phyloP scores from a whole-genome alignment of 1,140 invertebrate genomes.

The Ctenoplectra terminalis region DNA sequence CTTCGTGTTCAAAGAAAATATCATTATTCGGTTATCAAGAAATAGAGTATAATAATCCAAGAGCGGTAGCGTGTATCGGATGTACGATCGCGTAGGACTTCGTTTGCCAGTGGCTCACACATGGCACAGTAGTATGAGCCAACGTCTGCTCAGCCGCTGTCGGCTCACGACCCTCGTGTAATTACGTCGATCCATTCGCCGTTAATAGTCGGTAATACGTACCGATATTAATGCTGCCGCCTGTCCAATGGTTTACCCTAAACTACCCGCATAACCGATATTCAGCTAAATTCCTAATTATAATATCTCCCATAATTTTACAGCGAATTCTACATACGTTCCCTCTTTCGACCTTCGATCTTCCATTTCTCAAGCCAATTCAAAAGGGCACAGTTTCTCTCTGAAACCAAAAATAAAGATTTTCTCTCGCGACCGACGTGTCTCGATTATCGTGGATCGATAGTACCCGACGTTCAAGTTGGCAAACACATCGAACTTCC shows the following conservation, averaged over 20 bases:
- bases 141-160: conserved; percentile 54
- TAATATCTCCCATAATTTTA: neutral
- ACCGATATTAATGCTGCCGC: conserved; percentile 60
- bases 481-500: conserved; percentile 13
- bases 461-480: neutral
- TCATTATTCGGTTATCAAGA: conserved; percentile 32
- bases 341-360: too few relatives aligned
- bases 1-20: conserved; percentile 5
- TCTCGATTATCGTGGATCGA: neutral
- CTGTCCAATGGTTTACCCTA: conserved; percentile 52
- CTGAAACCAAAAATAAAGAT: neutral
- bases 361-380: neutral
- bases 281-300: neutral
- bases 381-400: neutral
- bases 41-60: conserved; percentile 59
- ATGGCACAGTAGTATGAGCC: conserved; percentile 52
- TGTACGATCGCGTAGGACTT: conserved; percentile 52
- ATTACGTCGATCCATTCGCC: conserved; percentile 64
- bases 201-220: conserved; percentile 66
- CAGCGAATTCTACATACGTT: neutral
- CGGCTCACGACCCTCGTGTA: conserved; percentile 53
- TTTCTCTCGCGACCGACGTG: neutral
- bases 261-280: conserved; percentile 42
- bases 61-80: conserved; percentile 46
- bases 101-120: conserved; percentile 52